Percentiles rank a stretch among this genome's conserved stretches.
Conservation (phyloP, 1,140 invertebrate species). For the Bombus sibiricus region DNA sequence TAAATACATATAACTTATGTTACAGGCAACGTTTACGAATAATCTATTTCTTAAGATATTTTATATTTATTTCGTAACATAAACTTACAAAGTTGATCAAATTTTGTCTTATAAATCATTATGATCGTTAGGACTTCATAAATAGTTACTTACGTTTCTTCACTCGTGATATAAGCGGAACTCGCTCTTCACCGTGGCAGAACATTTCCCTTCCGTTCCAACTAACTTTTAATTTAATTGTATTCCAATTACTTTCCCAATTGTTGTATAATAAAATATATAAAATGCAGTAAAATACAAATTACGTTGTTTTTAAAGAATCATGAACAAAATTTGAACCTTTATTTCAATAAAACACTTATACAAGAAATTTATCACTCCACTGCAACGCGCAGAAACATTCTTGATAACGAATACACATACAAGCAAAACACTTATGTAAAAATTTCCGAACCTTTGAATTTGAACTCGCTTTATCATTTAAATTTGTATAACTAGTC, state of each 20-base stretch:
- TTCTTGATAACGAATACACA: not conserved
- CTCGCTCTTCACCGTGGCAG: slow-evolving; percentile 15
- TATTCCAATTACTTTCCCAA: not conserved
- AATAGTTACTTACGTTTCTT: slow-evolving; percentile 50
- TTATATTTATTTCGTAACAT: not conserved
- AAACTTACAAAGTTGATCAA: not conserved
- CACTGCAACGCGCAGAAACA: not conserved
- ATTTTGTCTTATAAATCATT: not conserved
- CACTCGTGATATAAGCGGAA: slow-evolving; percentile 28
- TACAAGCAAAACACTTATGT: too few relatives aligned
- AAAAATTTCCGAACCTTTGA: not conserved
- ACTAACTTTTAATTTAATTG: not conserved
- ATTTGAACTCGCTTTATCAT: not conserved
- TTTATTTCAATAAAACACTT: not conserved
- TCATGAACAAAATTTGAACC: not conserved
- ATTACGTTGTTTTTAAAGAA: not conserved
- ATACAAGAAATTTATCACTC: not conserved
- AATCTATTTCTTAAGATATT: not conserved
- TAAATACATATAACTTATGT: not conserved
- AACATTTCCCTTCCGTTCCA: not conserved
- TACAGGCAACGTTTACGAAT: not conserved
- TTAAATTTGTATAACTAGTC: too few relatives aligned
- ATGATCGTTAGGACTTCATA: not conserved
- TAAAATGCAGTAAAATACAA: not conserved
- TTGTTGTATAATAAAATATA: not conserved